These are phyloP conservation scores for Hyperoplus lanceolatus DNA, from an alignment of 2,797 vertebrate species.

Conservation along the genomic window DNA sequence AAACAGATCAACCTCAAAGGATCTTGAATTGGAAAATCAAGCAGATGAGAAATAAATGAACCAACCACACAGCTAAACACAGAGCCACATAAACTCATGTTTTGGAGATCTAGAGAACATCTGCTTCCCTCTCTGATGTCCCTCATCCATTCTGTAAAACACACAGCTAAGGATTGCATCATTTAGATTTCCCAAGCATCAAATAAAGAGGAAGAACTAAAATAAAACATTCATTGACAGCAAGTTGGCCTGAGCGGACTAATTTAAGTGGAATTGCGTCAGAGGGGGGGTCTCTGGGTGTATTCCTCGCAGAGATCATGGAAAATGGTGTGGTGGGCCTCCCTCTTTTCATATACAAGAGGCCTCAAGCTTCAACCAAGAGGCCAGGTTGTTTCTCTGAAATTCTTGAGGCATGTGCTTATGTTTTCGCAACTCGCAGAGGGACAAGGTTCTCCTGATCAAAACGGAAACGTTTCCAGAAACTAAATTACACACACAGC, in stretches of 20 bases:
- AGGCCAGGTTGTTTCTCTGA: conserved; percentile 74
- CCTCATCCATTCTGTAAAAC: conserved; percentile 25
- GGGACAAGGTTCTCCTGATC: conserved; percentile 62
- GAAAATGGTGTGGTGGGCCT: conserved; percentile 57
- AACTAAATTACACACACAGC: conserved; percentile 58
- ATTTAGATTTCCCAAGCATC: conserved; percentile 36
- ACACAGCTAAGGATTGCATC: conserved; percentile 18
- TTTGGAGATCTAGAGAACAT: conserved; percentile 62
- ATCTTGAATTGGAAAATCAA: conserved; percentile 47
- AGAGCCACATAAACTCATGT: conserved; percentile 37
- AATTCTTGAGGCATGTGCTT: conserved; percentile 80
- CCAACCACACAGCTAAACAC: conserved; percentile 36
- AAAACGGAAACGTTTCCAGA: conserved; percentile 45
- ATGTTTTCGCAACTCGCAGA: conserved; percentile 68
- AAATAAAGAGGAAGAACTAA: conserved; percentile 41
- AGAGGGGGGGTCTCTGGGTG: conserved; percentile 71
- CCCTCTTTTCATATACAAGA: conserved; percentile 58
- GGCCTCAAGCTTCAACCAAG: conserved; percentile 64
- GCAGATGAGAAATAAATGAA: conserved; percentile 45
- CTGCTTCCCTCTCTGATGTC: conserved; percentile 50
- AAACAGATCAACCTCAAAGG: conserved; percentile 50
- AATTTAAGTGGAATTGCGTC: conserved; percentile 71
- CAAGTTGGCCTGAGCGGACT: conserved; percentile 51
- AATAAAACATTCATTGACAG: conserved; percentile 66
- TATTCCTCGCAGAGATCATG: conserved; percentile 69